A percentile compares a stretch with the other conserved stretches of the same genome.
Evolutionary conservation across 2,888 invertebrate genomes (phyloP).

Genomic region (Adela reaumurella): DNA sequence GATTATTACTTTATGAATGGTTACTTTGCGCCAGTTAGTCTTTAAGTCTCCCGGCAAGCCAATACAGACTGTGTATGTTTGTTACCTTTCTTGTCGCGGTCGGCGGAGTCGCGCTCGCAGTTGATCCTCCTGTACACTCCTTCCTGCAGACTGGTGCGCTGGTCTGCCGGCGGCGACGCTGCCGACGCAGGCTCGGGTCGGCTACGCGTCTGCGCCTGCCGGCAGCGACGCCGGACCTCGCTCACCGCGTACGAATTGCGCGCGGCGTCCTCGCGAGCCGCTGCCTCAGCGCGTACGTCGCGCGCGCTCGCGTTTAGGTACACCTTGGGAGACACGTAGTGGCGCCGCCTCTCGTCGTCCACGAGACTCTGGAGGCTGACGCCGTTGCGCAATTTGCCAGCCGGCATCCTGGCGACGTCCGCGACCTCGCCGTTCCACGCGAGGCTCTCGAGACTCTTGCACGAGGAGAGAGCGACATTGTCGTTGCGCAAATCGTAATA

Average conservation of each 20-base stretch:
- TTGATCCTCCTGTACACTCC: constrained; percentile 42
- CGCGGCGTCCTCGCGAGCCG: constrained; percentile 23
- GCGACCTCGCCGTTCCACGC: constrained; percentile 19
- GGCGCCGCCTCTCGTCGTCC: constrained; percentile 33
- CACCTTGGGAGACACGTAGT: constrained; percentile 31
- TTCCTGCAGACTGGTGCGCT: constrained; percentile 14
- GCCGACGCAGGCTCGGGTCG: constrained; percentile 27
- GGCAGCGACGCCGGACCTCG: constrained; percentile 28
- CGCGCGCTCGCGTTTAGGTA: constrained; percentile 2
- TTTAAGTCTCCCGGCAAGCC: too few species aligned
- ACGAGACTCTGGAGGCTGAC: constrained; percentile 39
- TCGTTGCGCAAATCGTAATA: constrained; percentile 40
- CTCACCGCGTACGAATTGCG: constrained; percentile 40
- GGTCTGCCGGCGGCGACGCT: constrained; percentile 28
- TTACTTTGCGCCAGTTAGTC: too few species aligned
- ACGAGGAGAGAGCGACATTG: constrained; percentile 33
- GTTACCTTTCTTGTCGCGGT: constrained; percentile 13
- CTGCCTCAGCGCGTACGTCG: constrained; percentile 15
- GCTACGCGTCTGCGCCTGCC: constrained; percentile 19
- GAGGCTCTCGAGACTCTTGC: constrained; percentile 49
- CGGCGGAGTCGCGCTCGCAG: constrained; percentile 24
- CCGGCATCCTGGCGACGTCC: constrained; percentile 23
- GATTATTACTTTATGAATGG: too few species aligned
- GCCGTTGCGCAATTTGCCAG: too few species aligned
- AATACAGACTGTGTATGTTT: background rate